Evolutionary conservation across 2,113 vertebrate species (phyloP).

Genomic region (Aspidoscelis tigris): DNA sequence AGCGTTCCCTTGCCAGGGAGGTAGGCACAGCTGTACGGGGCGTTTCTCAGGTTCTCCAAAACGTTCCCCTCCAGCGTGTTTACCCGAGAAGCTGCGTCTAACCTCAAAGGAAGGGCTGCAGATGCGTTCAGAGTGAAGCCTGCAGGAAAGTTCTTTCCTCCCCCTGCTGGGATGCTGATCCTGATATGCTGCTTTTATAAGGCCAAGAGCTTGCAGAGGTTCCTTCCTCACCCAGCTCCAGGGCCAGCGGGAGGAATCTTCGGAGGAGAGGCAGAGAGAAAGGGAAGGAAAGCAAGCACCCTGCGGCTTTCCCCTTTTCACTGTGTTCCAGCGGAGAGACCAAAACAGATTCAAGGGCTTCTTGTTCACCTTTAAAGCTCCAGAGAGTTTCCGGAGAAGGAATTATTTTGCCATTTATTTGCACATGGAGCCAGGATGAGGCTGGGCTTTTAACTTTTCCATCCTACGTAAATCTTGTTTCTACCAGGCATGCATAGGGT

Average conservation of each 20-base stretch:
- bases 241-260: background rate
- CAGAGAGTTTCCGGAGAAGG: background rate
- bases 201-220: background rate
- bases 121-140: constrained; percentile 35
- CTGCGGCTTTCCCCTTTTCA: background rate
- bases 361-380: background rate
- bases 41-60: background rate
- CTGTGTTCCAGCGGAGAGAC: too few species aligned
- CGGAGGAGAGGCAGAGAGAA: background rate
- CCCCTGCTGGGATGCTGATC: background rate
- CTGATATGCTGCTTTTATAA: too few species aligned
- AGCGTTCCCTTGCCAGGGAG: constrained; percentile 27
- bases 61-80: background rate
- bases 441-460: background rate
- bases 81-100: background rate
- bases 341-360: background rate
- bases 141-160: constrained; percentile 4
- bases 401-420: background rate
- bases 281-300: background rate
- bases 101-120: constrained; percentile 35
- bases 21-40: constrained; percentile 17
- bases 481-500: background rate
- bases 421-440: background rate
- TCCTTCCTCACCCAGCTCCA: background rate
- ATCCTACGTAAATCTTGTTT: background rate